A percentile compares a stretch with the other conserved stretches of the same genome.
Conservation (phyloP, 53 echinoderm and acorn worm species). For the Hippasteria phrygiana region DNA sequence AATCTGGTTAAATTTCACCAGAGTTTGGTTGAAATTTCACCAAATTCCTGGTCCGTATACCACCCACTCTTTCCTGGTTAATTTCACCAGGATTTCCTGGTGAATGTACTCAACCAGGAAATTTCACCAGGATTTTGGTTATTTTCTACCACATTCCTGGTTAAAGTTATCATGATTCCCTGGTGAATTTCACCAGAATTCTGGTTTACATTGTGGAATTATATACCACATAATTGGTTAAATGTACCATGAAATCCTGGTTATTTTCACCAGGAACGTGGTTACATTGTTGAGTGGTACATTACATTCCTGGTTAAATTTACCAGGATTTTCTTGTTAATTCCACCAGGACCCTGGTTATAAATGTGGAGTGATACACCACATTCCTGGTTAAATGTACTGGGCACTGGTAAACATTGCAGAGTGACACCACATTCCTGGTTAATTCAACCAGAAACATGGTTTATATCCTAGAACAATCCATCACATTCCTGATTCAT, state of each 20-base stretch:
- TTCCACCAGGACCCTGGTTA: slow-evolving; percentile 36
- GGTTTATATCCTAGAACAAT: neutral
- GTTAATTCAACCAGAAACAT: neutral
- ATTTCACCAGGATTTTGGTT: neutral
- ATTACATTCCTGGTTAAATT: neutral
- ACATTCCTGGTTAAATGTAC: slow-evolving; percentile 16
- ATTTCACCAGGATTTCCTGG: slow-evolving; percentile 18
- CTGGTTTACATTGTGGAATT: slow-evolving; percentile 18
- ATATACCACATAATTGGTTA: slow-evolving; percentile 9
- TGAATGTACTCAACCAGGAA: slow-evolving; percentile 10
- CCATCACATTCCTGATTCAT: neutral
- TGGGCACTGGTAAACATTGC: slow-evolving; percentile 12
- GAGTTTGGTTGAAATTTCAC: slow-evolving; percentile 14
- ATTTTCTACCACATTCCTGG: slow-evolving; percentile 24
- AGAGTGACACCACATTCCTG: slow-evolving; percentile 3
- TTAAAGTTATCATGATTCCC: slow-evolving; percentile 28
- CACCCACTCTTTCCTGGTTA: slow-evolving; percentile 28
- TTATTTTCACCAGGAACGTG: too few species aligned
- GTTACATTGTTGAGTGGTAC: too few species aligned
- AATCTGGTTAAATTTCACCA: slow-evolving; percentile 18
- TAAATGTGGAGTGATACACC: neutral
- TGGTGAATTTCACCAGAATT: slow-evolving; percentile 16
- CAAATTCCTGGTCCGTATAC: slow-evolving; percentile 16
- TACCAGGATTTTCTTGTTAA: neutral
- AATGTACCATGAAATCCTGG: too few species aligned